Evolutionary conservation across 2,797 vertebrate genomes (phyloP), one percentile per base, ranked within the genome.

Genomic region (Xerus rutilus): DNA sequence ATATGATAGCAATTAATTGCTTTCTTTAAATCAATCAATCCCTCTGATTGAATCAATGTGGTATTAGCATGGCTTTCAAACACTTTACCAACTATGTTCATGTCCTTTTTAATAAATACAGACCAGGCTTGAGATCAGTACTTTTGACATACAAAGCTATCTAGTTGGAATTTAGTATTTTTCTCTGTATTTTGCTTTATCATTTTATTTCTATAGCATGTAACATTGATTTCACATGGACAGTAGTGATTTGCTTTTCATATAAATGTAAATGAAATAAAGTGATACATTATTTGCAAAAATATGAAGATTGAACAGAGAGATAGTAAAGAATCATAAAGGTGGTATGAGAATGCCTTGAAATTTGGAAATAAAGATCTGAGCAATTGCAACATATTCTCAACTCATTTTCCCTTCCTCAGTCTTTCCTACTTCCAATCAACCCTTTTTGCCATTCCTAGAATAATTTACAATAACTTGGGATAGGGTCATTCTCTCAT

Each of bases 191-290:
- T 92, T 77, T 65, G 30, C 78, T 88, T 92, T 85, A 85, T 74
- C 4, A 74, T 89, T 96, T 85, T 94, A 85, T 94, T 96, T 94
- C 73, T 92, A 13, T 89, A 84, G n/a, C 25, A 92, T 52, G 21
- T 73, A 30, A 79, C 52, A 73, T 7, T 47, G 23, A 88, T 79
- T 88, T 78, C 25, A 84, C 39, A 67, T 89, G 47, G 25, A 79
- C 7, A 85, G 28, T 43, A 67, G n/a, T 89, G 21, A 89, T 79
- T 89, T 59, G 57, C 57, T 89, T 89, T 92, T 89, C 35, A 52
- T 86, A 49, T 67, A 57, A 64, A 86, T 81, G 12, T 47, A 28
- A 43, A 32, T 52, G 77, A 90, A 81, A 86, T 74, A 84, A 82
- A 94, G 32, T 67, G 28, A 13, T 73, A 86, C n/a, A 81, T 4